A percentile compares a stretch with the other conserved stretches of the same genome.
phyloP scores from a whole-genome alignment of 2,113 vertebrate genomes.

The Colaptes auratus region DNA sequence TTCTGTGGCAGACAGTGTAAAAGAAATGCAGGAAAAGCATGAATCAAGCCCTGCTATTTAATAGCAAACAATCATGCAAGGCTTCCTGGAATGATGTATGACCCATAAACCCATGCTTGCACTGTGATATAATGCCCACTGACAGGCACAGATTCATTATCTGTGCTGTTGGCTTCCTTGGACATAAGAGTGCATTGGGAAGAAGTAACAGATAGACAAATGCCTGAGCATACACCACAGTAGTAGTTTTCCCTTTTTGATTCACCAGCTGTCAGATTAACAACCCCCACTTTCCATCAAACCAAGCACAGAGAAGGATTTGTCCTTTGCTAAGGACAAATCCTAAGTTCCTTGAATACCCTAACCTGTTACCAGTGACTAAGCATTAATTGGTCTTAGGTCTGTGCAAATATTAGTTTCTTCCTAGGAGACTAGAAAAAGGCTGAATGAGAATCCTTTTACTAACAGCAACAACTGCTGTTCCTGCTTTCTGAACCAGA shows the following conservation, averaged over 20 bases:
- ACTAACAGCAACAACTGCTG: background rate
- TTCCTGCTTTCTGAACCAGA: background rate
- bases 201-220: background rate
- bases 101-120: background rate
- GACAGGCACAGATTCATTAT: rapidly evolving
- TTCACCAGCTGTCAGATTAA: background rate
- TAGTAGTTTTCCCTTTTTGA: background rate
- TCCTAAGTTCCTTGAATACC: background rate
- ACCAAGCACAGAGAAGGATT: background rate
- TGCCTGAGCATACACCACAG: background rate
- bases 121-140: background rate
- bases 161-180: background rate
- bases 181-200: background rate
- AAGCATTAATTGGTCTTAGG: background rate
- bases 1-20: background rate
- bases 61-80: background rate
- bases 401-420: background rate
- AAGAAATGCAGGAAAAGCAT: background rate
- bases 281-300: background rate
- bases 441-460: background rate
- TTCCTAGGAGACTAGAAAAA: background rate
- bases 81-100: background rate
- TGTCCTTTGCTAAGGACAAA: background rate
- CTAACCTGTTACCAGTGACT: background rate
- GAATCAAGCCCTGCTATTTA: background rate